Percentiles rank a stretch among this genome's conserved stretches.
phyloP scores from a whole-genome alignment of 2,113 vertebrate genomes.

The Nycticorax nycticorax region DNA sequence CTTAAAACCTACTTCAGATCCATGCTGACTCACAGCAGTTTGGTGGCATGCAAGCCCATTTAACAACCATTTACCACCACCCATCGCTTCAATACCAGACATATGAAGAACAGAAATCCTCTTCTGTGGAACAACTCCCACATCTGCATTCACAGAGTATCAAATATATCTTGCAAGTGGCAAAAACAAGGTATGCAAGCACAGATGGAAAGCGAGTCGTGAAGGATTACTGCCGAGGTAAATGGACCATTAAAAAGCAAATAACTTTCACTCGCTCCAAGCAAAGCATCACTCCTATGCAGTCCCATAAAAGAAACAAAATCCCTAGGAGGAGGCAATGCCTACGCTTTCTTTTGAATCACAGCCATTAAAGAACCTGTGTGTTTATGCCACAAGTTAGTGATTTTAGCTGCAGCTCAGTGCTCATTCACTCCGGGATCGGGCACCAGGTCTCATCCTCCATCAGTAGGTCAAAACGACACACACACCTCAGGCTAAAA shows the following conservation, averaged over 20 bases:
- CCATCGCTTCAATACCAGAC: neutral
- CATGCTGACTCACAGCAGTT: conserved; percentile 33
- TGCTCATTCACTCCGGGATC: accelerated
- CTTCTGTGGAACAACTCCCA: conserved; percentile 4
- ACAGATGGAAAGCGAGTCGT: conserved; percentile 24
- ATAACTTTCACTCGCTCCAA: neutral
- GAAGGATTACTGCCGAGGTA: conserved; percentile 23
- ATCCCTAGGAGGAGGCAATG: neutral
- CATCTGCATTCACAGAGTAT: conserved; percentile 49
- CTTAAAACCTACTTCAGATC: neutral
- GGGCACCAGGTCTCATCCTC: neutral
- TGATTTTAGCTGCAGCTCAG: neutral
- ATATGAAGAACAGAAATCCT: neutral
- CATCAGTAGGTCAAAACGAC: neutral
- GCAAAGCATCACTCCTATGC: neutral
- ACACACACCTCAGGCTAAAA: neutral
- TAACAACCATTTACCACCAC: neutral
- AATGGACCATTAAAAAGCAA: conserved; percentile 52
- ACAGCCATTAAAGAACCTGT: neutral
- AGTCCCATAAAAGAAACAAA: neutral
- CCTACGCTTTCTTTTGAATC: neutral
- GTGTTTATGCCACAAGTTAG: neutral
- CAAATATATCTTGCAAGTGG: conserved; percentile 12
- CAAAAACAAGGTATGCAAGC: conserved; percentile 27
- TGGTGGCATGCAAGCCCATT: neutral